These are phyloP conservation scores for Zosterops lateralis DNA, from an alignment of 2,113 vertebrate genomes.

Conservation along the genomic window DNA sequence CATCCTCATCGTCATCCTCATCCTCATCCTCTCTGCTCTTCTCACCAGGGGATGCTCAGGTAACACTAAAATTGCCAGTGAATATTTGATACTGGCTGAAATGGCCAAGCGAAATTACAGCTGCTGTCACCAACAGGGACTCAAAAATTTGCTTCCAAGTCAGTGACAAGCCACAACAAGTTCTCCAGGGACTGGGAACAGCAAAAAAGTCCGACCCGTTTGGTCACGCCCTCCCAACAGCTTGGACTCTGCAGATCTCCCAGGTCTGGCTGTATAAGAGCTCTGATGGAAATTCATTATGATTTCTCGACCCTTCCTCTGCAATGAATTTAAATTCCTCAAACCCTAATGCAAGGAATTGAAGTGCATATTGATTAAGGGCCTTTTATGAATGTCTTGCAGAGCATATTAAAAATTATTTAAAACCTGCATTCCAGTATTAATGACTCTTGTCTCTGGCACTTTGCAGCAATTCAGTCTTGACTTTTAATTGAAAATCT, in stretches of 20 bases:
- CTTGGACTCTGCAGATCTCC: neutral
- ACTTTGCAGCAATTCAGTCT: slow-evolving; percentile 10
- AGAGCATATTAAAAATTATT: slow-evolving; percentile 53
- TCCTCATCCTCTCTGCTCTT: neutral
- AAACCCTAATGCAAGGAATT: neutral
- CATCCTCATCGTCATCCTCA: neutral
- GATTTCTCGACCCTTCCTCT: neutral
- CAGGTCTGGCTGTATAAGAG: neutral
- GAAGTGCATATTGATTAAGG: slow-evolving; percentile 8
- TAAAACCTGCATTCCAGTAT: slow-evolving; percentile 11
- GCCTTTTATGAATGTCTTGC: slow-evolving; percentile 15
- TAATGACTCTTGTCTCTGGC: neutral
- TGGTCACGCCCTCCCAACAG: neutral
- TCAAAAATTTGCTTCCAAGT: neutral
- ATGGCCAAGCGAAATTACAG: neutral
- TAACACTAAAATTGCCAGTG: neutral
- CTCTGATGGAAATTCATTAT: neutral
- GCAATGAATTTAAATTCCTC: slow-evolving; percentile 12
- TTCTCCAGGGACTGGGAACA: neutral
- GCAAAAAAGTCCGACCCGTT: neutral
- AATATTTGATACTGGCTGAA: neutral
- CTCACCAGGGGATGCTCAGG: neutral
- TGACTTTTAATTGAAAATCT: slow-evolving; percentile 31
- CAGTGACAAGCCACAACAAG: neutral
- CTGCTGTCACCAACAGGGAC: neutral